Evolutionary conservation across 2,797 vertebrate species (phyloP), one percentile per base, ranked within the genome.

Genomic region (Bradypodion pumilum): DNA sequence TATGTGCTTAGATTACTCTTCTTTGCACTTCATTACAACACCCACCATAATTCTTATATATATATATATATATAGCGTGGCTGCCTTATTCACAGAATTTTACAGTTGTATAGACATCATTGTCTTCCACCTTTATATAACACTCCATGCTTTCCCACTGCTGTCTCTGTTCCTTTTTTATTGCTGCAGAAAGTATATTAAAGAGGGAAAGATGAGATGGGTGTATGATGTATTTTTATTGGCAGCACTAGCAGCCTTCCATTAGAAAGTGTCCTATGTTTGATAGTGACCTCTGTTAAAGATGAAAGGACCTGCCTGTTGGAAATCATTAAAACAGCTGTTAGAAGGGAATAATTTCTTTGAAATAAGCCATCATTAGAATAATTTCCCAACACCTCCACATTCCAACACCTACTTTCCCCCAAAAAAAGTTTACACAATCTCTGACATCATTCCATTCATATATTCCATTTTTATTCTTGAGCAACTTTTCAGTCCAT

Each of bases 1-100:
- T 32, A 66, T 62, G 46, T 12, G 1, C 35, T 0, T 37, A 8
- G 35, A 0, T 60, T 44, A 6, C 1, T 60, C 23, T 10, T 0
- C 59, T 88, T 80, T 25, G 6, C 0, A 0, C 13, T 70, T 52
- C 6, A 66, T 82, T 25, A 2, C n/a, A 46, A 1, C 9, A 8
- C 2, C 1, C 35, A 21, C n/a, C 65, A 15, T 2, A 65, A 21
- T 42, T 4, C 12, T 25, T 78, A 37, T 27, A 40, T 8, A 6
- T 74, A 21, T 29, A 68, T 13, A 37, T 27, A 40, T 8, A 6
- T 74, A 21, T 29, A 68, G n/a, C n/a, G n/a, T 13, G 10, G 32
- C 16, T 35, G 65, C 7, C 16, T 27, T 5, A 68, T 19, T 12
- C 7, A 4, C 32, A 68, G 15, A 35, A 35, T 19, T 65, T 32